A percentile compares a stretch with the other conserved stretches of the same genome.
Conservation (phyloP, 2,113 vertebrate genomes). For the Trichechus manatus region DNA sequence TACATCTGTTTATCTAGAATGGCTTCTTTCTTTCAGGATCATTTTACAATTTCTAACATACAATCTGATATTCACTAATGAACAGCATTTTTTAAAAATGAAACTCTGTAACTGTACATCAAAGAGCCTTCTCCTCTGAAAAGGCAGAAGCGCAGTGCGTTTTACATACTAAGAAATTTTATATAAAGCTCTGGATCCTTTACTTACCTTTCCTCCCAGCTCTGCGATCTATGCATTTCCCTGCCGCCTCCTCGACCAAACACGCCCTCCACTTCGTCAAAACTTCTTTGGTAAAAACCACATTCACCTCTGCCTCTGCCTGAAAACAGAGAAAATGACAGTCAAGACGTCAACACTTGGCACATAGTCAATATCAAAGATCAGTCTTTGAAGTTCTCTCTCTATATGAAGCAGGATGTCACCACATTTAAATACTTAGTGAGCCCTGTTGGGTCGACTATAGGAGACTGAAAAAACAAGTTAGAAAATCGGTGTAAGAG, state of each 20-base stretch:
- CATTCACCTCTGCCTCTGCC: slow-evolving; percentile 98
- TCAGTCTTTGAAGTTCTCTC: slow-evolving; percentile 28
- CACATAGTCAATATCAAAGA: slow-evolving; percentile 28
- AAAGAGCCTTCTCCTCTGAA: background rate
- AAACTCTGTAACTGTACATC: background rate
- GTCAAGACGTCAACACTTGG: slow-evolving; percentile 29
- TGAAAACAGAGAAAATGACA: slow-evolving; percentile 85
- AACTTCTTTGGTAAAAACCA: slow-evolving; percentile 99
- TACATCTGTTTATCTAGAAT: background rate
- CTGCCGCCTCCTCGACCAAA: slow-evolving; percentile 95
- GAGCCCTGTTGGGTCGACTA: background rate
- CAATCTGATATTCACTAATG: background rate
- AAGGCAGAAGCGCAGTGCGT: background rate
- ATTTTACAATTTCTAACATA: slow-evolving; percentile 4
- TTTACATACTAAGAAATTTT: slow-evolving; percentile 22
- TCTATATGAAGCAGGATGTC: background rate
- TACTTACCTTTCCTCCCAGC: slow-evolving; percentile 98
- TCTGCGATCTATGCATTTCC: slow-evolving; percentile 99
- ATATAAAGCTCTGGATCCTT: background rate
- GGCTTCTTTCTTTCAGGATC: slow-evolving; percentile 26
- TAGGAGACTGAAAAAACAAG: slow-evolving; percentile 2
- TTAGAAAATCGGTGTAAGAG: background rate
- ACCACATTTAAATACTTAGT: background rate
- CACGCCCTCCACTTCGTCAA: slow-evolving; percentile 98
- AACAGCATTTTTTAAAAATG: background rate